A percentile compares a stretch with the other conserved stretches of the same genome.
Evolutionary conservation across 2,113 vertebrate species (phyloP).

Genomic region (Rhinolophus ferrumequinum): DNA sequence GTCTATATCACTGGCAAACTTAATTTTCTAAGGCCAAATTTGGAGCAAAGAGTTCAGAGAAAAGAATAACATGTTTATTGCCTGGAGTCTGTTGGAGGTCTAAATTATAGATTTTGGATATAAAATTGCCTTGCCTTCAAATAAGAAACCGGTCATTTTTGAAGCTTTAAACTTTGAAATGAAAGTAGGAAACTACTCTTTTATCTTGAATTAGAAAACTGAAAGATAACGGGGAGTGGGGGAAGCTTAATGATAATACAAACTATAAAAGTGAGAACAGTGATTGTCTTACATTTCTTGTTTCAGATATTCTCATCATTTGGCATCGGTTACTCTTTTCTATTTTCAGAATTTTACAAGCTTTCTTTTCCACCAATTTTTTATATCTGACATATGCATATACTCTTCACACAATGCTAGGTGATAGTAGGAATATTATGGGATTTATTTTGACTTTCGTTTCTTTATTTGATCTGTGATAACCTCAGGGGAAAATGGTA

Average conservation of each 20-base stretch:
- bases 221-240: background rate
- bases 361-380: background rate
- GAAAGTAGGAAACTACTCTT: background rate
- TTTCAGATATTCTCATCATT: background rate
- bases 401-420: conserved; percentile 27
- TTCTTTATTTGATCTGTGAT: conserved; percentile 63
- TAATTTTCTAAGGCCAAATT: conserved; percentile 63
- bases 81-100: background rate
- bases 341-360: conserved; percentile 6
- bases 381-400: background rate
- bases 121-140: conserved; percentile 25
- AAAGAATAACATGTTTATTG: conserved; percentile 35
- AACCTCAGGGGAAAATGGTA: conserved; percentile 32
- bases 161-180: background rate
- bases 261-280: background rate
- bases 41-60: conserved; percentile 32
- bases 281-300: background rate
- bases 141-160: background rate
- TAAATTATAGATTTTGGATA: conserved; percentile 55
- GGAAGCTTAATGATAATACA: background rate
- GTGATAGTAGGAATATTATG: conserved; percentile 3
- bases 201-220: conserved; percentile 14
- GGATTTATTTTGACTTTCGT: conserved; percentile 56
- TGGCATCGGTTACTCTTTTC: background rate
- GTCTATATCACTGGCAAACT: background rate